Percentiles rank a stretch among this genome's conserved stretches.
Conservation (phyloP, 2,888 invertebrate species). For the Eucriotettix oculatus region DNA sequence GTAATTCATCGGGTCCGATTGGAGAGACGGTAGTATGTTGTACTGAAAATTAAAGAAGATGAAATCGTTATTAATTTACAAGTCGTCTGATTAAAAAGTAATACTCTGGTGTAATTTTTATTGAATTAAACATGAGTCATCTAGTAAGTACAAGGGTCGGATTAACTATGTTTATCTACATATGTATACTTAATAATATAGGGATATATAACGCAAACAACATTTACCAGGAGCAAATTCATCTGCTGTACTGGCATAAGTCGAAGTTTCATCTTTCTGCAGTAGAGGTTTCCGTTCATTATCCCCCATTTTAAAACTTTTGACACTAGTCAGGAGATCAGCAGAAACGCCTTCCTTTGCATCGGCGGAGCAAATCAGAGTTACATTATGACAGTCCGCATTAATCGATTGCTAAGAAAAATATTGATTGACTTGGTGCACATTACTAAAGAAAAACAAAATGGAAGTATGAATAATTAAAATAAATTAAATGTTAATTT, state of each 20-base stretch:
- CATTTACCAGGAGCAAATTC: conserved; percentile 24
- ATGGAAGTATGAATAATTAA: too few relatives aligned
- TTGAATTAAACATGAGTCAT: neutral
- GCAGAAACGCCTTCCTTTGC: too few relatives aligned
- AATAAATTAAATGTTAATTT: too few relatives aligned
- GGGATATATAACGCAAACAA: conserved; percentile 12
- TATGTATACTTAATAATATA: neutral
- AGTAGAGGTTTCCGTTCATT: conserved; percentile 46
- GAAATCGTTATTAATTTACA: neutral
- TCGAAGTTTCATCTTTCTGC: conserved; percentile 24
- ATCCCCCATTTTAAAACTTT: conserved; percentile 37
- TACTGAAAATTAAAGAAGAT: conserved; percentile 15
- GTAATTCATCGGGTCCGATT: conserved; percentile 72
- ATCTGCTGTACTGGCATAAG: conserved; percentile 19
- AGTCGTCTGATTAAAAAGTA: neutral
- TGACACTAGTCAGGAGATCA: too few relatives aligned
- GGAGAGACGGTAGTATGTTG: conserved; percentile 49
- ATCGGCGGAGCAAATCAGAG: too few relatives aligned
- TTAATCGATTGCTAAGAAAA: too few relatives aligned
- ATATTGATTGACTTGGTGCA: too few relatives aligned
- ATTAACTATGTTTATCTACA: neutral
- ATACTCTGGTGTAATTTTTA: neutral
- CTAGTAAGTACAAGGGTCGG: neutral
- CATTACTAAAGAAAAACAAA: too few relatives aligned
- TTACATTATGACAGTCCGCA: too few relatives aligned